A percentile compares a stretch with the other conserved stretches of the same genome.
These are phyloP conservation scores for Eupithecia centaureata DNA, from an alignment of 2,888 invertebrate genomes.

Conservation along the genomic window DNA sequence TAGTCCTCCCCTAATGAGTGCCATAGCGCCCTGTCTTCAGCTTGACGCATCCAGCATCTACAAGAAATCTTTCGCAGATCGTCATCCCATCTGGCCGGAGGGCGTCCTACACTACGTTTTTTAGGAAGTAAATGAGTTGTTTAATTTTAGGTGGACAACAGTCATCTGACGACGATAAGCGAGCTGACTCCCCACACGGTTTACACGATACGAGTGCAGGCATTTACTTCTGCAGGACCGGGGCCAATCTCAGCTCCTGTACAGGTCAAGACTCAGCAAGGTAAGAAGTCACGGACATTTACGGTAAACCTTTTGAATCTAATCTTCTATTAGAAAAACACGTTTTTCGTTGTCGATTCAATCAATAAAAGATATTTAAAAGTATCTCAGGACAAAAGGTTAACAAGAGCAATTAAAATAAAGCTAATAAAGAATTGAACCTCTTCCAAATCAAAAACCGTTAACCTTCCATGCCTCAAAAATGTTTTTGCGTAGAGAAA, in stretches of 20 bases:
- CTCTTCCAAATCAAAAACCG: not conserved
- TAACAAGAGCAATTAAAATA: not conserved
- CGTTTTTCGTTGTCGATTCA: not conserved
- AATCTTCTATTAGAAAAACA: not conserved
- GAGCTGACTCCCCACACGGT: slow-evolving; percentile 96
- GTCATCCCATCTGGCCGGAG: too few relatives aligned
- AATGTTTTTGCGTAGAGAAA: not conserved
- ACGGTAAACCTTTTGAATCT: not conserved
- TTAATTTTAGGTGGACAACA: slow-evolving; percentile 88
- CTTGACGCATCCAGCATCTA: too few relatives aligned
- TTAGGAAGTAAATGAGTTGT: not conserved
- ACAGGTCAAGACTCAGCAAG: slow-evolving; percentile 99
- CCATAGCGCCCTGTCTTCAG: too few relatives aligned
- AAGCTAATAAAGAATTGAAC: not conserved
- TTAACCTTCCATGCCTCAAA: not conserved
- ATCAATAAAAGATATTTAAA: too few relatives aligned
- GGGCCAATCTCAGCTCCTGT: slow-evolving; percentile 98
- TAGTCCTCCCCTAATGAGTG: too few relatives aligned
- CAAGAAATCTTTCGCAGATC: too few relatives aligned
- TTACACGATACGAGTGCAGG: slow-evolving; percentile 97
- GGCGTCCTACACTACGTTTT: not conserved
- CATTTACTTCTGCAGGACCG: slow-evolving; percentile 96
- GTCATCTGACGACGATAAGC: slow-evolving; percentile 95
- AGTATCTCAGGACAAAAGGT: too few relatives aligned
- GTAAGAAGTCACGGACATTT: slow-evolving; percentile 68